Conservation (phyloP, 2,797 vertebrate genomes). For the Sebastes hubbsi region DNA sequence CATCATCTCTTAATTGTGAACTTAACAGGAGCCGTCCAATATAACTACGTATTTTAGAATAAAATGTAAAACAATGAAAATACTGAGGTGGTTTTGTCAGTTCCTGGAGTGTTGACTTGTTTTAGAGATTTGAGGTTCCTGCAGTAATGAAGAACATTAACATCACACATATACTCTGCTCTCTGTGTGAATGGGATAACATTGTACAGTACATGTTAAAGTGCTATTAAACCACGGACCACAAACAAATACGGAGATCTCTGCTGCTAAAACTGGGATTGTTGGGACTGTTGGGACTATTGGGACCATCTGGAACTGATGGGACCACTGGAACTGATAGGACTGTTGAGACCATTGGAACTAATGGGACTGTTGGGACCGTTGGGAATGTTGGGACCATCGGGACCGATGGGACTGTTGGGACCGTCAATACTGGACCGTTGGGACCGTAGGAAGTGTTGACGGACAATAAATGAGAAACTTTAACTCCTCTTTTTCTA, state of each 20-base stretch:
- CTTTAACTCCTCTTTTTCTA: conserved; percentile 85
- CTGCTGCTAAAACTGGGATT: conserved; percentile 83
- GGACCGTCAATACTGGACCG: too few species aligned
- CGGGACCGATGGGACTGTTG: too few species aligned
- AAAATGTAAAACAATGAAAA: background rate
- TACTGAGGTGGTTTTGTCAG: background rate
- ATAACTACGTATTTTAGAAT: background rate
- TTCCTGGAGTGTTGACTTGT: background rate
- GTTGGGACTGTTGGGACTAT: conserved; percentile 51
- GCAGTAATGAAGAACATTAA: conserved; percentile 24
- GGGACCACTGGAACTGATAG: too few species aligned
- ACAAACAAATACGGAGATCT: conserved; percentile 78
- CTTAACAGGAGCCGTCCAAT: background rate
- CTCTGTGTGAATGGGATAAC: conserved; percentile 57
- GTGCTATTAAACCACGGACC: conserved; percentile 87
- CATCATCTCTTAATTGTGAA: conserved; percentile 8
- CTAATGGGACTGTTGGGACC: too few species aligned
- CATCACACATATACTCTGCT: conserved; percentile 70
- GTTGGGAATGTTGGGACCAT: too few species aligned
- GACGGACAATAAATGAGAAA: conserved; percentile 67
- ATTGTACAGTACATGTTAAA: conserved; percentile 78
- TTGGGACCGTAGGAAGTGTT: background rate
- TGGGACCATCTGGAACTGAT: too few species aligned
- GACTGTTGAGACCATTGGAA: too few species aligned
- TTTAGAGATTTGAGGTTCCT: conserved; percentile 29